A percentile compares a stretch with the other conserved stretches of the same genome.
These are phyloP conservation scores for Tiliacea aurago DNA, from an alignment of 2,888 invertebrate genomes.

Conservation along the genomic window DNA sequence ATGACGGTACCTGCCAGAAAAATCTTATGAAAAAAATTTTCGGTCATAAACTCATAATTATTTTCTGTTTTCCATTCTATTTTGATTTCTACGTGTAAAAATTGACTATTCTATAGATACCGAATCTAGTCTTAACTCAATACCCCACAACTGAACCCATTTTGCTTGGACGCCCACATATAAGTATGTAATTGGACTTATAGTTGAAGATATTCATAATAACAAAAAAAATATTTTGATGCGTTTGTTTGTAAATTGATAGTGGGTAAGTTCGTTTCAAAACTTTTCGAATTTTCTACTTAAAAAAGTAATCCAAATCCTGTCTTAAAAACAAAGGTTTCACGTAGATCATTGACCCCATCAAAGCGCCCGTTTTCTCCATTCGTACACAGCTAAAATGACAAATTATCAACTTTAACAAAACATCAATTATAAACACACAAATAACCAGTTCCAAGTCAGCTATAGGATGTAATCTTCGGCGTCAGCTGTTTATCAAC, in stretches of 20 bases:
- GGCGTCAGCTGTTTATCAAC: slow-evolving; percentile 60
- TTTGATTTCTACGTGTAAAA: not conserved
- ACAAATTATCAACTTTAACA: not conserved
- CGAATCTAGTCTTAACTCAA: too few relatives aligned
- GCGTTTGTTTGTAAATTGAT: too few relatives aligned
- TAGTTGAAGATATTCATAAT: not conserved
- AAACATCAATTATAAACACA: too few relatives aligned
- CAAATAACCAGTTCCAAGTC: not conserved
- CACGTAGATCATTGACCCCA: not conserved
- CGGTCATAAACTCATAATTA: too few relatives aligned
- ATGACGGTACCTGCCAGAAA: not conserved
- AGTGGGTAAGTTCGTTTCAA: not conserved
- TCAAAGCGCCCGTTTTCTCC: not conserved
- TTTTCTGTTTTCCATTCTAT: not conserved
- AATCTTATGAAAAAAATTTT: not conserved
- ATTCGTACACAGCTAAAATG: not conserved
- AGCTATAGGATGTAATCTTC: slow-evolving; percentile 12
- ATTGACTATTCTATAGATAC: too few relatives aligned
- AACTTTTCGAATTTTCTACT: not conserved
- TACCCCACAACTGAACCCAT: too few relatives aligned
- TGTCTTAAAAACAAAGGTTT: not conserved
- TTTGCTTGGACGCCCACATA: too few relatives aligned
- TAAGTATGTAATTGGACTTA: not conserved
- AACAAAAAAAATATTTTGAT: not conserved
- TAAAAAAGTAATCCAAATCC: not conserved